Evolutionary conservation across 2,113 vertebrate species (phyloP).

Genomic region (Varanus komodoensis): DNA sequence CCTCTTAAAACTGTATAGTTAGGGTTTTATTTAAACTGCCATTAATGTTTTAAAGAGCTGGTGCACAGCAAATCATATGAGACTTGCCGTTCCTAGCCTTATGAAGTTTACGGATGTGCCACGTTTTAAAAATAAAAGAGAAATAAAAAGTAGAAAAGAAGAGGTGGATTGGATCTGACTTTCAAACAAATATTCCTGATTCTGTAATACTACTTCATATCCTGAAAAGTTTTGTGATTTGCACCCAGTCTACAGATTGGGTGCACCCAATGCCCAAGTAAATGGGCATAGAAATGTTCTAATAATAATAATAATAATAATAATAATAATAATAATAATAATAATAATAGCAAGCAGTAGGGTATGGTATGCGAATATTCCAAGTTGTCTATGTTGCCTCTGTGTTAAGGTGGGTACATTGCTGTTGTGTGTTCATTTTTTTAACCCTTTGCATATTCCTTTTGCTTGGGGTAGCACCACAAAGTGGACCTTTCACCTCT

Average conservation of each 20-base stretch:
- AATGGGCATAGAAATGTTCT: too few species aligned
- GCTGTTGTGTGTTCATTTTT: not conserved
- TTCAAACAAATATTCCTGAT: not conserved
- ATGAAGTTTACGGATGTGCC: constrained; percentile 6
- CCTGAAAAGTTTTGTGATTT: not conserved
- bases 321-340: too few species aligned
- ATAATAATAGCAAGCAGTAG: too few species aligned
- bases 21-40: constrained; percentile 44
- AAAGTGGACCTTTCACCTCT: too few species aligned
- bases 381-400: not conserved
- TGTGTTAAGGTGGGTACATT: not conserved
- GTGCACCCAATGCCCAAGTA: not conserved
- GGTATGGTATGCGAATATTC: not conserved
- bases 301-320: too few species aligned
- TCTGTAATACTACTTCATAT: not conserved
- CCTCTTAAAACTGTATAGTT: constrained; percentile 17
- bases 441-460: not conserved
- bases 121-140: constrained; percentile 17
- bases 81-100: constrained; percentile 1
- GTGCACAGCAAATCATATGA: not conserved
- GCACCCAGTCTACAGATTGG: not conserved
- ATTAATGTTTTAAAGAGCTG: constrained; percentile 39
- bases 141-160: not conserved
- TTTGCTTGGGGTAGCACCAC: too few species aligned
- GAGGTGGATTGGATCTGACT: not conserved